These are phyloP conservation scores for Drosophila antonietae DNA, from an alignment of 2,888 invertebrate species.

Conservation along the genomic window DNA sequence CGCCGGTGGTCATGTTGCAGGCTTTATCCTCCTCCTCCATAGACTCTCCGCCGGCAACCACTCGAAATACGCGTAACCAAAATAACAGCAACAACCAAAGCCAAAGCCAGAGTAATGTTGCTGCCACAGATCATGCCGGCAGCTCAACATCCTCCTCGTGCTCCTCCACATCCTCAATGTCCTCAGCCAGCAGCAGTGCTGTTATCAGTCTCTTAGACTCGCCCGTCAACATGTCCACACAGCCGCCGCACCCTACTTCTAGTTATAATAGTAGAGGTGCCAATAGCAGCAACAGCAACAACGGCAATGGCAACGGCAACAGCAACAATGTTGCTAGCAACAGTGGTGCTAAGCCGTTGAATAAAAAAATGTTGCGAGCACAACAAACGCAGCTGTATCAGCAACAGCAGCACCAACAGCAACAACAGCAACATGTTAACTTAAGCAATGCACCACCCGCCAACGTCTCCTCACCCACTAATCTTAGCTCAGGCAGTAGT, in stretches of 20 bases:
- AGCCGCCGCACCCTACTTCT: conserved; percentile 49
- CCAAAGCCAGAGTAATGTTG: conserved; percentile 37
- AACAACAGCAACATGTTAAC: conserved; percentile 45
- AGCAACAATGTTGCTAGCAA: conserved; percentile 45
- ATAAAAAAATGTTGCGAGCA: conserved; percentile 84
- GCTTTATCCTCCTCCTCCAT: conserved; percentile 61
- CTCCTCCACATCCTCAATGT: conserved; percentile 62
- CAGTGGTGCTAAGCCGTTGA: conserved; percentile 73
- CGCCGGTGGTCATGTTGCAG: conserved; percentile 77
- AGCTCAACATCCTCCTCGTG: conserved; percentile 50
- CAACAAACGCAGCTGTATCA: conserved; percentile 82
- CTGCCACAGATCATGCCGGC: conserved; percentile 34
- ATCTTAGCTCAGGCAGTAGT: conserved; percentile 54
- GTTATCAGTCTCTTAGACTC: conserved; percentile 56
- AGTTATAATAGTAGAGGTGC: conserved; percentile 41
- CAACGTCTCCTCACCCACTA: conserved; percentile 58
- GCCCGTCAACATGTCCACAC: conserved; percentile 72
- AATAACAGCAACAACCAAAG: conserved; percentile 44
- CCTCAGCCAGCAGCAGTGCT: conserved; percentile 42
- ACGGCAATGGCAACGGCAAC: conserved; percentile 34
- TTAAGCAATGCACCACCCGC: conserved; percentile 38
- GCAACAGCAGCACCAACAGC: conserved; percentile 57
- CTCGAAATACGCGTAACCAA: conserved; percentile 54
- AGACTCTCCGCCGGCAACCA: conserved; percentile 57
- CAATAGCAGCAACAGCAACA: conserved; percentile 33